These are phyloP conservation scores for Fukomys damarensis DNA, from an alignment of 2,113 vertebrate genomes.

Conservation along the genomic window DNA sequence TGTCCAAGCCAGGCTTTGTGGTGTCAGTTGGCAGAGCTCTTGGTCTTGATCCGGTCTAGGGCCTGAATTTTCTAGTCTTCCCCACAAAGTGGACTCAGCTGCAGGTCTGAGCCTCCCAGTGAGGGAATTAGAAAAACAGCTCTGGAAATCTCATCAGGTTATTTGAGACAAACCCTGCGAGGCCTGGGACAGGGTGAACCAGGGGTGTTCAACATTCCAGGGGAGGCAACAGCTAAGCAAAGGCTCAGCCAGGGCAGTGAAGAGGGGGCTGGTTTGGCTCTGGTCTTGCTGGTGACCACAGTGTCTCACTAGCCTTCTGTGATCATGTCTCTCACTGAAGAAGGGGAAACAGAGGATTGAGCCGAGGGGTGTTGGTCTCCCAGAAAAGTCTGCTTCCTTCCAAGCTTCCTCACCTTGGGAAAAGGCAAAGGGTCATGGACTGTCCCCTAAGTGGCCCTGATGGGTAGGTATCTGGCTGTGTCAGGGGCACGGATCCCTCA, in stretches of 20 bases:
- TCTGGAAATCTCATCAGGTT: conserved; percentile 27
- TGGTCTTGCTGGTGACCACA: neutral
- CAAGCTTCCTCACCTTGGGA: neutral
- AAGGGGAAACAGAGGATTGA: neutral
- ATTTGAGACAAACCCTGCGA: neutral
- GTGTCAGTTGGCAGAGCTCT: neutral
- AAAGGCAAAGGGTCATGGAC: neutral
- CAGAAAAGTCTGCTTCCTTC: neutral
- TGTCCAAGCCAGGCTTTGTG: neutral
- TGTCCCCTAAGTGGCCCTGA: neutral
- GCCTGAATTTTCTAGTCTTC: conserved; percentile 15
- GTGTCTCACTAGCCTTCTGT: neutral
- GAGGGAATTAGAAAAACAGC: neutral
- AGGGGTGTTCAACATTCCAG: neutral
- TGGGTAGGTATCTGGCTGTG: neutral
- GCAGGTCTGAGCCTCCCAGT: neutral
- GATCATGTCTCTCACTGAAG: neutral
- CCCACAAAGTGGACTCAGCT: neutral
- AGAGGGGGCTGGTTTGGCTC: neutral
- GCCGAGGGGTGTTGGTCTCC: neutral
- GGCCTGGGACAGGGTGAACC: neutral
- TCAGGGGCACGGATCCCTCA: neutral
- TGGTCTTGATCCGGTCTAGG: neutral
- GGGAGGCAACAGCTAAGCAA: neutral
- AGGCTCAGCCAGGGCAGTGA: neutral